Base-by-base conservation (phyloP, 2,888 invertebrate species). In the Lepidochrysops patricia region DNA sequence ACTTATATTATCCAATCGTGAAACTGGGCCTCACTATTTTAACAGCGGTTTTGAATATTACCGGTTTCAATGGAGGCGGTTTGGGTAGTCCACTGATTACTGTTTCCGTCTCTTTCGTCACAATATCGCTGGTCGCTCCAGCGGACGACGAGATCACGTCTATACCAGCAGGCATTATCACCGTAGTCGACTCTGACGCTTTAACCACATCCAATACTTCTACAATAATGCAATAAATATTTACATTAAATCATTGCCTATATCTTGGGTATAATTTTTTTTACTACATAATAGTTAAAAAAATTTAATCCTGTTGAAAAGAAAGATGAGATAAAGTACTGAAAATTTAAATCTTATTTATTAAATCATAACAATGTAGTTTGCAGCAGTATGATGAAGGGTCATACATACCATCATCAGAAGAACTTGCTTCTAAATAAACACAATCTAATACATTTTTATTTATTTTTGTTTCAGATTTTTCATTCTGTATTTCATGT, bases 401-500 rank as follows among this genome's bases (percentile, higher is more conserved):
- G 1, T 49, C 23, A n/a, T 13, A 61, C 70, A 72, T 57, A 80
- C 82, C 83, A 25, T 81, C 82, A 54, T 83, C 82, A 0, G 81
- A 79, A 1, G 80, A 81, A 60, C 75, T 81, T 34, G 77, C 81
- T 19, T 72, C 81, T 57, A 83, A 62, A 2, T 81, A 77, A 0
- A 83, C 80, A 7, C 77, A 60, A 25, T 15, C 62, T 57, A 59
- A 6, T 4, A 57, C 52, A 13, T 60, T 29, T 59, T 52, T 61
- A 26, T 58, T 56, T 12, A 49, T 32, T 12, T 29, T 12, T 13
- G 5, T 54, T 19, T 7, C 5, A 9, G n/a, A 12, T 13, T 19
- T 12, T 12, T 9, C 12, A 4, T 54, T 32, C 2, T 1, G 9
- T 7, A 15, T 32, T 15, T 32, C 26, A 9, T 13, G 7, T 26